Evolutionary conservation across 2,797 vertebrate species (phyloP), one percentile per base, ranked within the genome.

Genomic region (Mormyrops attenuatus): DNA sequence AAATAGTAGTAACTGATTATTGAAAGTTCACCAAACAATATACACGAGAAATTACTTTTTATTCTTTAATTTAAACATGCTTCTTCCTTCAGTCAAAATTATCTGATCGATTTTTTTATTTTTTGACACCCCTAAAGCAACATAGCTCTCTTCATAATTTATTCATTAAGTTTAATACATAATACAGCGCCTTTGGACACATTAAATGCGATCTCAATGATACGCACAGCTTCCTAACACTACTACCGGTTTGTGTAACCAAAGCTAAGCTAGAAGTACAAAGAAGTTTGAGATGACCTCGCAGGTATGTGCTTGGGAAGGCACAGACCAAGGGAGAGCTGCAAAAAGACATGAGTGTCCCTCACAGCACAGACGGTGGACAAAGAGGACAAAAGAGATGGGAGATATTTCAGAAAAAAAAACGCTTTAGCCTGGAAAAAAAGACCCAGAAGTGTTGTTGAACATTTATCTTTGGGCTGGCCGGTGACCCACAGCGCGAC

Each of bases 391-490:
- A 44, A 80, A 80, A 47, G 5, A 47, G 15, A 44, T n/a, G 17
- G 41, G 38, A 80, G 41, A 80, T 44, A 47, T 47, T 47, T 80
- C 41, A 80, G 73, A 9, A 44, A 47, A 41, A 73, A 80, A 80
- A 80, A 80, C 0, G 7, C 73, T 80, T 44, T 80, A 80, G 73
- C 73, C 73, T 47, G 73, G 73, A 9, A 80, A 80, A 77, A 80
- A 38, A 73, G 30, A 73, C 66, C 66, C 66, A 73, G 66, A 73
- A 80, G 38, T 80, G 73, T 80, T 41, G 73, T 5, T 47, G 73
- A n/a, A n/a, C 73, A 80, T 80, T 80, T 47, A 80, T 80, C 73
- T 80, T 80, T 80, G 38, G 20, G 73, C 73, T 20, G 73, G 73
- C 38, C 17, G 3, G 20, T 80, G 73, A 80, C 73, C 73, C 73